These are phyloP conservation scores for Oscheius sp. DNA, from an alignment of 2,888 invertebrate genomes.

Conservation along the genomic window DNA sequence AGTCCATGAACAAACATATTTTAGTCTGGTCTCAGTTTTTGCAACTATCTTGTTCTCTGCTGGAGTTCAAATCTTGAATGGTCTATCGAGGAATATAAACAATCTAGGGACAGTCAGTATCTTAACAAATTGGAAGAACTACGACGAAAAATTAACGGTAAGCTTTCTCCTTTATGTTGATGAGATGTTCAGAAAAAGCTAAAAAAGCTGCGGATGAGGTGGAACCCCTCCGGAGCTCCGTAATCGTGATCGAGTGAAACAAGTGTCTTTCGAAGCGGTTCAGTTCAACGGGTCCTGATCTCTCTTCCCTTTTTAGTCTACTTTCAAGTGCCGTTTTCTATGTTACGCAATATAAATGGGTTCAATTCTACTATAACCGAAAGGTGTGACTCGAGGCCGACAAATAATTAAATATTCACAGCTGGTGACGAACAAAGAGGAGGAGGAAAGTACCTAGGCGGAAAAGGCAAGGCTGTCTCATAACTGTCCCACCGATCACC, in stretches of 20 bases:
- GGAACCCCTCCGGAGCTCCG: slow-evolving; percentile 53
- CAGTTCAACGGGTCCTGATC: slow-evolving; percentile 19
- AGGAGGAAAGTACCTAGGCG: too few species aligned
- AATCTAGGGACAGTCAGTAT: slow-evolving; percentile 54
- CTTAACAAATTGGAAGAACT: slow-evolving; percentile 55
- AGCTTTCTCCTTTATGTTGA: background rate
- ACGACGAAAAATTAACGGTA: slow-evolving; percentile 55
- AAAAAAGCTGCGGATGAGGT: slow-evolving; percentile 55
- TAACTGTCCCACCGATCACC: too few species aligned
- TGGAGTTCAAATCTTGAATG: slow-evolving; percentile 62
- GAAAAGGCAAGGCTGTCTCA: too few species aligned
- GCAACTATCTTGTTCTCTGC: slow-evolving; percentile 53
- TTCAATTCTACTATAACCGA: background rate
- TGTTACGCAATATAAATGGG: background rate
- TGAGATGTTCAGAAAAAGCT: slow-evolving; percentile 47
- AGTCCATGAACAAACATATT: background rate
- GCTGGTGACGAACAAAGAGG: too few species aligned
- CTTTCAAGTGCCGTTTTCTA: slow-evolving; percentile 17
- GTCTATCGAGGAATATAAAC: slow-evolving; percentile 59
- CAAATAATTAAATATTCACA: too few species aligned
- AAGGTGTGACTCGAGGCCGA: too few species aligned
- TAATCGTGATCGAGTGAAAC: slow-evolving; percentile 54
- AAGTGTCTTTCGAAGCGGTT: slow-evolving; percentile 17
- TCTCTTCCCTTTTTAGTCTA: slow-evolving; percentile 7
- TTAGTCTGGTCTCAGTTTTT: slow-evolving; percentile 57